Evolutionary conservation across 2,797 vertebrate genomes (phyloP).

Genomic region (Melopsittacus undulatus): DNA sequence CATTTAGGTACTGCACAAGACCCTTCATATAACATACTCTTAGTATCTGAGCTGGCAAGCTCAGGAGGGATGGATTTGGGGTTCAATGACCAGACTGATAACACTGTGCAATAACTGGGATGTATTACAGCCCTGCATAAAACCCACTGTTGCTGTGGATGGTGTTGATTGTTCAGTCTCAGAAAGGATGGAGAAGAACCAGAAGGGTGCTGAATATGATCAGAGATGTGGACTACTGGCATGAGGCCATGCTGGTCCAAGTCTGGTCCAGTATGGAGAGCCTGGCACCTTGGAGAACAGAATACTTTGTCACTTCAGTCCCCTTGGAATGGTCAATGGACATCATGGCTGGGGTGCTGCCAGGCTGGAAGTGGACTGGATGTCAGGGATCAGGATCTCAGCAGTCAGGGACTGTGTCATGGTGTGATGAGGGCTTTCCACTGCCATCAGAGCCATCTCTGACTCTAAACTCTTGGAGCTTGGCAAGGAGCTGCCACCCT

Average conservation of each 20-base stretch:
- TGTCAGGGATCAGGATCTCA: not conserved
- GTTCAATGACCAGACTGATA: not conserved
- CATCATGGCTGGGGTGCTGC: not conserved
- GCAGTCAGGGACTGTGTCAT: accelerated
- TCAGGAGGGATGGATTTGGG: not conserved
- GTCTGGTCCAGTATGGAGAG: not conserved
- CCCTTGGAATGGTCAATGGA: not conserved
- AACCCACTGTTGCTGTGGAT: not conserved
- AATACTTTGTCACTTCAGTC: not conserved
- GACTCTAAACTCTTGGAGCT: not conserved
- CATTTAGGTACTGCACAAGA: not conserved
- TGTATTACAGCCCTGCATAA: not conserved
- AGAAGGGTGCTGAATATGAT: not conserved
- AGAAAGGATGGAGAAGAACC: not conserved
- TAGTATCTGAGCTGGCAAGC: not conserved
- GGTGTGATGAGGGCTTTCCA: not conserved
- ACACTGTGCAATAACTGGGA: not conserved
- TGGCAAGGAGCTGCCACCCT: not conserved
- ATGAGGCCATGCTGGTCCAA: not conserved
- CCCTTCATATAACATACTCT: not conserved
- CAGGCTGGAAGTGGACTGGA: not conserved
- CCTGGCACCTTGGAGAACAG: not conserved
- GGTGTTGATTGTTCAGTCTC: not conserved
- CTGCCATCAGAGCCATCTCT: not conserved
- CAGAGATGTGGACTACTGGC: not conserved